Percentiles rank a stretch among this genome's conserved stretches.
Evolutionary conservation across 2,797 vertebrate species (phyloP).

Genomic region (Crocidura indochinensis): DNA sequence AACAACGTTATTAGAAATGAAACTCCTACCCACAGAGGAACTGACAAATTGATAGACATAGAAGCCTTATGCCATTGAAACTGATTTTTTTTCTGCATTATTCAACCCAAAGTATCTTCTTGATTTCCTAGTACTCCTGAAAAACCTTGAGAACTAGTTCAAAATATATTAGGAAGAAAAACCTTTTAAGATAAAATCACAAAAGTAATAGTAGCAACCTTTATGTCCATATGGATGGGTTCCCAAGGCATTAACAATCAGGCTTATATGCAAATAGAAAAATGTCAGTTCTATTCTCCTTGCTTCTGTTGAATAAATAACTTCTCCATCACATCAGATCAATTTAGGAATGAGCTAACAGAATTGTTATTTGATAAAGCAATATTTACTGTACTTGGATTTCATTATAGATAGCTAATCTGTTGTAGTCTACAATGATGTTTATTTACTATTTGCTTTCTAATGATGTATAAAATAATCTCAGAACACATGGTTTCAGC

Average conservation of each 20-base stretch:
- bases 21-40: background rate
- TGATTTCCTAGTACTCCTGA: conserved; percentile 15
- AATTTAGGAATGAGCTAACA: conserved; percentile 78
- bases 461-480: conserved; percentile 65
- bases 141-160: conserved; percentile 34
- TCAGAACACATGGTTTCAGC: conserved; percentile 42
- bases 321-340: conserved; percentile 71
- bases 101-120: conserved; percentile 5
- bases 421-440: conserved; percentile 72
- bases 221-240: conserved; percentile 86
- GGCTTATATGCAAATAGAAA: conserved; percentile 80
- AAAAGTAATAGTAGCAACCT: conserved; percentile 54
- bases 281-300: conserved; percentile 82
- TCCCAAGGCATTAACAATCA: conserved; percentile 86
- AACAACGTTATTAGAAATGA: conserved; percentile 32
- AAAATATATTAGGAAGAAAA: conserved; percentile 59
- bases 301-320: conserved; percentile 88
- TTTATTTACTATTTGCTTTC: conserved; percentile 86
- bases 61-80: background rate
- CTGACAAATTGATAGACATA: conserved; percentile 26
- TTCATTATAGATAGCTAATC: conserved; percentile 81
- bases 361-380: conserved; percentile 78
- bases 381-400: conserved; percentile 86
- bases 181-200: conserved; percentile 59
- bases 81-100: conserved; percentile 8